Conservation (phyloP, 2,888 invertebrate genomes). For the Amiota mariae region DNA sequence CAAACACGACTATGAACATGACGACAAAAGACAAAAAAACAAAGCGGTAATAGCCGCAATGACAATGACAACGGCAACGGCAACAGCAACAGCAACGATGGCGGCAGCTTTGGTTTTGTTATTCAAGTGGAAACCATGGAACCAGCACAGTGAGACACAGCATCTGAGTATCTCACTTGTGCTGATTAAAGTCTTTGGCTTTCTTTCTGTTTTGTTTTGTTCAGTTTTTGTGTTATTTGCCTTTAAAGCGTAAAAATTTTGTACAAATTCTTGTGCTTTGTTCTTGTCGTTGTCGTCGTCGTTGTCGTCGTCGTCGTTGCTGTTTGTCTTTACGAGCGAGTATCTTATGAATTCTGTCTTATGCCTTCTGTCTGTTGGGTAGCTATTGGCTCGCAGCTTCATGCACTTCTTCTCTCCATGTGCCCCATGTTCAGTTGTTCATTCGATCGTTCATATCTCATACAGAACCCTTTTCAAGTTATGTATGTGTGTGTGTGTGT, state of each 20-base stretch:
- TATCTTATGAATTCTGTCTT: background rate
- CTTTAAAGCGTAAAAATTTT: slow-evolving; percentile 66
- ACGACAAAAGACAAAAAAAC: slow-evolving; percentile 38
- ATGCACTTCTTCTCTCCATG: background rate
- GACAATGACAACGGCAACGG: background rate
- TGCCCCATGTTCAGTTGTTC: slow-evolving; percentile 24
- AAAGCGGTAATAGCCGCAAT: slow-evolving; percentile 34
- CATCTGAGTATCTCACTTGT: background rate
- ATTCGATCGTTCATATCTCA: slow-evolving; percentile 51
- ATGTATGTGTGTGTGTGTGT: too few relatives aligned
- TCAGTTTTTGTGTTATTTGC: slow-evolving; percentile 45
- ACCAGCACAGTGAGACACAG: too few relatives aligned
- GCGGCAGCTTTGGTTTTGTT: too few relatives aligned
- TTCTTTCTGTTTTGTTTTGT: slow-evolving; percentile 45
- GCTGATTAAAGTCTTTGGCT: slow-evolving; percentile 22
- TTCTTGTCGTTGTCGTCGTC: slow-evolving; percentile 33
- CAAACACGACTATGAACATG: slow-evolving; percentile 48
- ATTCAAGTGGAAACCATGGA: too few relatives aligned
- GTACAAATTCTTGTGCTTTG: slow-evolving; percentile 63
- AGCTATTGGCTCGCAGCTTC: slow-evolving; percentile 42
- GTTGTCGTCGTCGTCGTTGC: background rate
- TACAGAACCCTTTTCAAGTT: slow-evolving; percentile 62
- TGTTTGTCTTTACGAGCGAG: background rate
- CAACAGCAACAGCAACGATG: background rate
- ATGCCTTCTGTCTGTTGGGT: slow-evolving; percentile 47